These are phyloP conservation scores for Capreolus pygargus DNA, from an alignment of 2,113 vertebrate genomes.

Conservation along the genomic window DNA sequence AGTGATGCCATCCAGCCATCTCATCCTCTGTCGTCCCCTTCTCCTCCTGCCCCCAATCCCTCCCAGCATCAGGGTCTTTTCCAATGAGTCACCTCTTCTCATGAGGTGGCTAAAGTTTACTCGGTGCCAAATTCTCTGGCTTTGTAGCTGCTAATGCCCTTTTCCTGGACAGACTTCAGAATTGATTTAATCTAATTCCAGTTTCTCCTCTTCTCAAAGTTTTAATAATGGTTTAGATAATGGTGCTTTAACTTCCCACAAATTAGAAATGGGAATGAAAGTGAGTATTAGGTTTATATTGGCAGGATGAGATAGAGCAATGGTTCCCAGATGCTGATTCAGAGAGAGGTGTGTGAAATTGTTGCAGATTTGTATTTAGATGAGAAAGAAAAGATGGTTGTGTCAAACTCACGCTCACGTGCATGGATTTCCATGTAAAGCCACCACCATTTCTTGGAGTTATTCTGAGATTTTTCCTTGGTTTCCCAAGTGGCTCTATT, in stretches of 20 bases:
- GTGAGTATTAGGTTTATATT: neutral
- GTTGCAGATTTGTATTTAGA: neutral
- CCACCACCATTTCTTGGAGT: neutral
- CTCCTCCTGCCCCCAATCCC: neutral
- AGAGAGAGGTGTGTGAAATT: neutral
- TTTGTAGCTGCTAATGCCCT: neutral
- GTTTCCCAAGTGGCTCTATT: neutral
- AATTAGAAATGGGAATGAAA: neutral
- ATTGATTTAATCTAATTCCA: neutral
- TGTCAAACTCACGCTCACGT: neutral
- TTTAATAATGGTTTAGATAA: constrained; percentile 8
- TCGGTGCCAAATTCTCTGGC: neutral
- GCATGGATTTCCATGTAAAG: neutral
- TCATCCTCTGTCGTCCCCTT: neutral
- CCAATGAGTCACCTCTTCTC: neutral
- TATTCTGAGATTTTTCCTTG: neutral
- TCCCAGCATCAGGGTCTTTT: neutral
- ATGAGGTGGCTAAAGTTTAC: neutral
- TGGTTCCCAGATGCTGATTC: neutral
- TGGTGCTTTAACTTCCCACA: neutral
- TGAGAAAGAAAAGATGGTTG: neutral
- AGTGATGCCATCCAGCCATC: neutral
- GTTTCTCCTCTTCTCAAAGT: constrained; percentile 10
- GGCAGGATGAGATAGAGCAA: neutral
- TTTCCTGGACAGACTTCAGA: neutral